Percentiles rank a stretch among this genome's conserved stretches.
phyloP scores from a whole-genome alignment of 2,888 invertebrate genomes.

The Sesia bembeciformis region DNA sequence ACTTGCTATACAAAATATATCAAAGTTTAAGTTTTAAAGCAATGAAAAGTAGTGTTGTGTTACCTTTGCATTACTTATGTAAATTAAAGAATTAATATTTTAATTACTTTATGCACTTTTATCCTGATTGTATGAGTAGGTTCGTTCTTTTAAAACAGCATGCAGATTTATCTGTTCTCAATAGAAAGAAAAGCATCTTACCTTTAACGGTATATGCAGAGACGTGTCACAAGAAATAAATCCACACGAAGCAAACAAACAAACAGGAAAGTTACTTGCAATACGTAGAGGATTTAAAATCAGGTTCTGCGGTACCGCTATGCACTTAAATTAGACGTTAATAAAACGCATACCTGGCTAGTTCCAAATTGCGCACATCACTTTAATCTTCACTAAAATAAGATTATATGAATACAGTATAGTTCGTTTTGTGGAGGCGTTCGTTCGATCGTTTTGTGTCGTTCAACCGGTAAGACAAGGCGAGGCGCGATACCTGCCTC shows the following conservation, averaged over 20 bases:
- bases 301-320: constrained; percentile 55
- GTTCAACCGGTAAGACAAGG: constrained; percentile 50
- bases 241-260: constrained; percentile 21
- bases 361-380: background rate
- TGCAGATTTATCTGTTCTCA: too few species aligned
- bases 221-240: background rate
- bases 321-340: constrained; percentile 23
- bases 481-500: constrained; percentile 42
- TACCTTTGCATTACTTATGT: too few species aligned
- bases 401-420: constrained; percentile 21
- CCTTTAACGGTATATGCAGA: background rate
- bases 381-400: background rate
- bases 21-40: too few species aligned
- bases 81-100: too few species aligned
- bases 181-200: background rate
- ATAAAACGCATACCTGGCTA: background rate
- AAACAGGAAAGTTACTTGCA: constrained; percentile 34
- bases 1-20: too few species aligned
- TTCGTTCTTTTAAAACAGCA: too few species aligned
- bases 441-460: constrained; percentile 69
- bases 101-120: too few species aligned
- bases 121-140: too few species aligned
- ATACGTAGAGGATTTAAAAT: constrained; percentile 38
- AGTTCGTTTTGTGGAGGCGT: constrained; percentile 41
- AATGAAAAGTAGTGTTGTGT: too few species aligned